A percentile compares a stretch with the other conserved stretches of the same genome.
phyloP scores from a whole-genome alignment of 2,113 vertebrate genomes.

The Oreochromis niloticus region DNA sequence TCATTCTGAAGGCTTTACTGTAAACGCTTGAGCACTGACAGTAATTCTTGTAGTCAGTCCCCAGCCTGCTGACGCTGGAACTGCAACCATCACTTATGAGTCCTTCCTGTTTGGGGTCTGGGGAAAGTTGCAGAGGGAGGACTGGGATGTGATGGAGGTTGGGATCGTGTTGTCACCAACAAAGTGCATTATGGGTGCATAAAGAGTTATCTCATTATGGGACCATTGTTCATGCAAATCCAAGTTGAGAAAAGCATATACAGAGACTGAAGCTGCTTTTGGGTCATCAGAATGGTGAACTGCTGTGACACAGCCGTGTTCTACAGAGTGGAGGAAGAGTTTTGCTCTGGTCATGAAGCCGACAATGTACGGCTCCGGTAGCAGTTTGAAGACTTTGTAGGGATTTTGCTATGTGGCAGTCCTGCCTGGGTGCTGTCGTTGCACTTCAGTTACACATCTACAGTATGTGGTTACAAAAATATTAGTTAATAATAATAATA shows the following conservation, averaged over 20 bases:
- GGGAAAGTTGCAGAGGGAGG: not conserved
- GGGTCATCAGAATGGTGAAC: not conserved
- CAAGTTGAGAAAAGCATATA: not conserved
- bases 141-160: not conserved
- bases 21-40: constrained; percentile 6
- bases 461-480: not conserved
- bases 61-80: not conserved
- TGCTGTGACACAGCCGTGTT: not conserved
- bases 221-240: not conserved
- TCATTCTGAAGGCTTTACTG: not conserved
- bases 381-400: not conserved
- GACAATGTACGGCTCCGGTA: not conserved
- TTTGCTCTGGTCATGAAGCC: not conserved
- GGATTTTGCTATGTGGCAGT: not conserved
- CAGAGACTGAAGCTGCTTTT: not conserved
- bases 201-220: not conserved
- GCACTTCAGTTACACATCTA: not conserved
- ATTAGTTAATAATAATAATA: not conserved
- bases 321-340: not conserved
- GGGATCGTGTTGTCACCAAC: not conserved
- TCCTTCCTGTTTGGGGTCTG: not conserved
- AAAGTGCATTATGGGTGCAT: not conserved
- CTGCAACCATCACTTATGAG: not conserved
- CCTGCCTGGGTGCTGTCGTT: not conserved
- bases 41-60: not conserved